These are phyloP conservation scores for Probosciger aterrimus DNA, from an alignment of 2,113 vertebrate species.

Conservation along the genomic window DNA sequence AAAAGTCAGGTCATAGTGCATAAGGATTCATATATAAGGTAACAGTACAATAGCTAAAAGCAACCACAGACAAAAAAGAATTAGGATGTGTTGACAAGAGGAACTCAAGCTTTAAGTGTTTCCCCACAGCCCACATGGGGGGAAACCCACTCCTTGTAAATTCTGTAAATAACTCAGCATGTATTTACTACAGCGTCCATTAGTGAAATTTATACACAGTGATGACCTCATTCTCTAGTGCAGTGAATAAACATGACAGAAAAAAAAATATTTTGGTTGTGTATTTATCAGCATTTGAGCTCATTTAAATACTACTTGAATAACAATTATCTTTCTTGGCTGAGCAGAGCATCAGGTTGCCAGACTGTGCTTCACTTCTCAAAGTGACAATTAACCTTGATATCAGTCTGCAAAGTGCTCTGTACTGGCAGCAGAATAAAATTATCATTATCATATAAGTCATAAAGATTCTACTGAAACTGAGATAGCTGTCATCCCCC, in stretches of 20 bases:
- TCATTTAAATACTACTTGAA: slow-evolving; percentile 51
- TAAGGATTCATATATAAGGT: neutral
- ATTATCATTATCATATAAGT: slow-evolving; percentile 50
- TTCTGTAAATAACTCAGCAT: neutral
- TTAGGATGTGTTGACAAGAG: slow-evolving; percentile 14
- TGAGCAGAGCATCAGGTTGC: slow-evolving; percentile 40
- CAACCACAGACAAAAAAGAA: neutral
- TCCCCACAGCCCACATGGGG: neutral
- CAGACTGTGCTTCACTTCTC: slow-evolving; percentile 47
- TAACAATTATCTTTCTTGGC: slow-evolving; percentile 41
- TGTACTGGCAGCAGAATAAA: slow-evolving; percentile 48
- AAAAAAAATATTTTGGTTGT: slow-evolving; percentile 11
- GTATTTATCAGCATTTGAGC: slow-evolving; percentile 30
- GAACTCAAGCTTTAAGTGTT: slow-evolving; percentile 6
- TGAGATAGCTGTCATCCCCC: neutral
- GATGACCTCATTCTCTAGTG: slow-evolving; percentile 40
- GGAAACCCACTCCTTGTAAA: neutral
- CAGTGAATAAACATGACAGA: neutral
- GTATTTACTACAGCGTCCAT: neutral
- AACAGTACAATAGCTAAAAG: neutral
- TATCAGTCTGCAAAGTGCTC: slow-evolving; percentile 60
- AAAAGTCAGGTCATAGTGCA: neutral
- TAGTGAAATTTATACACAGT: slow-evolving; percentile 6
- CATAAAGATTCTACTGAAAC: slow-evolving; percentile 40
- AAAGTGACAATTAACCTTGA: slow-evolving; percentile 65